phyloP scores from a whole-genome alignment of 2,797 vertebrate species.

The Myotis myotis region DNA sequence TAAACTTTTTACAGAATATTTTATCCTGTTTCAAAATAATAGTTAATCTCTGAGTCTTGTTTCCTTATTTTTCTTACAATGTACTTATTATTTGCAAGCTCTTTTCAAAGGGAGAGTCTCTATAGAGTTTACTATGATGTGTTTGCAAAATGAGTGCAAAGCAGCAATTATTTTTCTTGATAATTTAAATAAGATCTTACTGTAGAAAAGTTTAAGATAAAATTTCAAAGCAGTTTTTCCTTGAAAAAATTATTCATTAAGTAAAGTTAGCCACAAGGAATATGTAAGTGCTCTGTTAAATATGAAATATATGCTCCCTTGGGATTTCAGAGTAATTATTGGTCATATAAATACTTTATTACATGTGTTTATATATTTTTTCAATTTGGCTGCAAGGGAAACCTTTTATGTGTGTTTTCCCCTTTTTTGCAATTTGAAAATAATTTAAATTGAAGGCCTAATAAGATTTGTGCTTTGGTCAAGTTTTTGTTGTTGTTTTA shows the following conservation, averaged over 20 bases:
- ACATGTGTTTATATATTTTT: background rate
- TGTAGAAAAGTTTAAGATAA: background rate
- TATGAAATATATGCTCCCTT: background rate
- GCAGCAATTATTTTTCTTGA: background rate
- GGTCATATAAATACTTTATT: background rate
- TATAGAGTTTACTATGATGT: background rate
- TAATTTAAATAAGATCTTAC: conserved; percentile 1
- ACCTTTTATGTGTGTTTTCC: background rate
- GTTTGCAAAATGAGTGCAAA: background rate
- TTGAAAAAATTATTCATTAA: background rate
- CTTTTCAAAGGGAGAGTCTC: background rate
- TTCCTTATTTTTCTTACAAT: background rate
- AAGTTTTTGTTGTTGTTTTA: background rate
- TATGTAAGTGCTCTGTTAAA: background rate
- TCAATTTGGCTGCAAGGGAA: background rate
- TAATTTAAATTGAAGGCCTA: conserved; percentile 30
- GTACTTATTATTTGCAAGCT: background rate
- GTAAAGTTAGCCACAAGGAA: background rate
- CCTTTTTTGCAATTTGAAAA: background rate
- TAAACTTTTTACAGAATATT: background rate
- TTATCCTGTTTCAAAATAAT: background rate
- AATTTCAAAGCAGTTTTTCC: background rate
- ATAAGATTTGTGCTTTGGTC: background rate
- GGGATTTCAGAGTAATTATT: background rate
- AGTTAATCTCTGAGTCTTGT: background rate